Conservation (phyloP, 2,797 vertebrate species). For the Gymnocypris eckloni region DNA sequence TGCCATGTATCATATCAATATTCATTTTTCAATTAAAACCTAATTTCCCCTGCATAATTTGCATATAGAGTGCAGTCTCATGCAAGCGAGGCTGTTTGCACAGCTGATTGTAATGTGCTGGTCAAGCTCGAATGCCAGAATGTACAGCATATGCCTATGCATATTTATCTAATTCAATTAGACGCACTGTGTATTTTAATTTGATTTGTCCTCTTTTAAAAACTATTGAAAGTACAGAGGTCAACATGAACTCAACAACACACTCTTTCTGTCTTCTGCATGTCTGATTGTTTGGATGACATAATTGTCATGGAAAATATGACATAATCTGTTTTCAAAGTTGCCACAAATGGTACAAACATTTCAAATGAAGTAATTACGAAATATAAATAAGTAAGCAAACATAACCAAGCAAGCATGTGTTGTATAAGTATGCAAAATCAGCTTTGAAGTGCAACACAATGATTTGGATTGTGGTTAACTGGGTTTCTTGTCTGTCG, state of each 20-base stretch:
- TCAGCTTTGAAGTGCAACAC: constrained; percentile 7
- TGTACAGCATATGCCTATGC: constrained; percentile 3
- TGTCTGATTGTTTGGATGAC: constrained; percentile 18
- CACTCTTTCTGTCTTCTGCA: neutral
- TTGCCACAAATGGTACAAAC: constrained; percentile 30
- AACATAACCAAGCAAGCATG: neutral
- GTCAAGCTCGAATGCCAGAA: constrained; percentile 18
- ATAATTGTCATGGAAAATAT: constrained; percentile 58
- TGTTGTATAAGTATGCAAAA: constrained; percentile 9
- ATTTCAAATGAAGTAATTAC: constrained; percentile 26
- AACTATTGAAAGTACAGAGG: neutral
- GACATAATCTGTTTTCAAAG: constrained; percentile 8
- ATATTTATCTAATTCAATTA: constrained; percentile 35
- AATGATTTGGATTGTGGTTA: neutral
- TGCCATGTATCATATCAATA: constrained; percentile 31
- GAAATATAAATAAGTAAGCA: neutral
- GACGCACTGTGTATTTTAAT: constrained; percentile 17
- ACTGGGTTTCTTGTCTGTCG: constrained; percentile 53
- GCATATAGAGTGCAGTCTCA: constrained; percentile 3
- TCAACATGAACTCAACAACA: neutral
- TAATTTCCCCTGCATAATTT: constrained; percentile 4
- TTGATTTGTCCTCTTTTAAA: constrained; percentile 1
- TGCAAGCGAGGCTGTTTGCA: constrained; percentile 22
- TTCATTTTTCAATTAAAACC: constrained; percentile 33
- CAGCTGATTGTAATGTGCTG: constrained; percentile 34